These are phyloP conservation scores for Drosophila kanekoi DNA, from an alignment of 2,888 invertebrate species.

Conservation along the genomic window DNA sequence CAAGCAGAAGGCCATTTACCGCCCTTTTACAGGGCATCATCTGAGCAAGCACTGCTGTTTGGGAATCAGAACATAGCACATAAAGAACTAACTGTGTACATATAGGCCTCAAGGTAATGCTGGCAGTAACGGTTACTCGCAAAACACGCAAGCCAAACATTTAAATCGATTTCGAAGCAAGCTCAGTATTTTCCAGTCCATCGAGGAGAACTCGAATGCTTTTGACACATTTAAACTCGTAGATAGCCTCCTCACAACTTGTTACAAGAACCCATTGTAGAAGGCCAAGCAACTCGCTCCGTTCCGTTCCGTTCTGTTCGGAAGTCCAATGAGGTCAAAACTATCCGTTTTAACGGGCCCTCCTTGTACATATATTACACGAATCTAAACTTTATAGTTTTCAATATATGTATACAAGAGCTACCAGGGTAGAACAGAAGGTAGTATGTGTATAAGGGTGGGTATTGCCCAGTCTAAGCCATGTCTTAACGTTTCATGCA, in stretches of 20 bases:
- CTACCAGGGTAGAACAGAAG: neutral
- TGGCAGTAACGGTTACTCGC: slow-evolving; percentile 46
- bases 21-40: slow-evolving; percentile 11
- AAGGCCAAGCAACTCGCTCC: slow-evolving; percentile 22
- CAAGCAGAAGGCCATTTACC: neutral
- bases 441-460: too few relatives aligned
- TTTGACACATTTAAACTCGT: slow-evolving; percentile 38
- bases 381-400: neutral
- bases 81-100: slow-evolving; percentile 29
- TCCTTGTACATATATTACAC: neutral
- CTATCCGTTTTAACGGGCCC: slow-evolving; percentile 30
- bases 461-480: too few relatives aligned
- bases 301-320: slow-evolving; percentile 11
- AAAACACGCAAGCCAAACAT: slow-evolving; percentile 72
- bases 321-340: slow-evolving; percentile 40
- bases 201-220: slow-evolving; percentile 34
- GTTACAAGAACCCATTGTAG: slow-evolving; percentile 30
- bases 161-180: slow-evolving; percentile 68
- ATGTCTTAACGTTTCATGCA: too few relatives aligned
- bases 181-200: slow-evolving; percentile 46
- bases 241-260: slow-evolving; percentile 27
- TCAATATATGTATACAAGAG: neutral
- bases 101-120: slow-evolving; percentile 69
- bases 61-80: slow-evolving; percentile 28
- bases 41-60: neutral